These are phyloP conservation scores for Urocolius indicus DNA, from an alignment of 2,113 vertebrate genomes.

Conservation along the genomic window DNA sequence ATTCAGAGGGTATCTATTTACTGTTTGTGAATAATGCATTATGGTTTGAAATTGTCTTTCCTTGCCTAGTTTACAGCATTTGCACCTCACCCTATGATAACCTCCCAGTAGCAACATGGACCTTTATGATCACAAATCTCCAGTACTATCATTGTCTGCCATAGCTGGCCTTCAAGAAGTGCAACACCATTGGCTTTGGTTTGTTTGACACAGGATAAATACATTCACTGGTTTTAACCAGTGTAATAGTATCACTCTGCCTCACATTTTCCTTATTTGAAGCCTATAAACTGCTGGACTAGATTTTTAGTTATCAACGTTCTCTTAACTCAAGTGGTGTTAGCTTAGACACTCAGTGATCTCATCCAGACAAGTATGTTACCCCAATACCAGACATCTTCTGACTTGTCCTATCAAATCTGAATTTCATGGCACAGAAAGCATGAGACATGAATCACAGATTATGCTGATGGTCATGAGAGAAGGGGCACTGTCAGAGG, in stretches of 20 bases:
- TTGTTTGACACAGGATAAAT: not conserved
- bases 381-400: not conserved
- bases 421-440: not conserved
- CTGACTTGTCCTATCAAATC: not conserved
- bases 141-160: not conserved
- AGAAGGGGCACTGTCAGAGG: not conserved
- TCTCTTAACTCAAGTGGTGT: not conserved
- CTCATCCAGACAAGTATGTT: not conserved
- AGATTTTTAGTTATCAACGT: not conserved
- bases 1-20: constrained; percentile 12
- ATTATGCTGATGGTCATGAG: not conserved
- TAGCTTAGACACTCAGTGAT: not conserved
- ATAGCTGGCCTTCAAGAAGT: not conserved
- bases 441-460: not conserved
- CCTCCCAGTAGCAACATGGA: not conserved
- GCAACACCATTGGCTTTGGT: not conserved
- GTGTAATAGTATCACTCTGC: not conserved
- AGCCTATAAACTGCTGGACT: not conserved
- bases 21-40: not conserved
- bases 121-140: not conserved
- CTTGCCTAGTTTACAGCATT: not conserved
- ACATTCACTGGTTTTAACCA: not conserved
- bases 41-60: not conserved
- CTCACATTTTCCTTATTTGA: not conserved
- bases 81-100: not conserved